Evolutionary conservation across 2,888 invertebrate species (phyloP), one percentile per base, ranked within the genome.

Genomic region (Drosophila pseudotakahashii): DNA sequence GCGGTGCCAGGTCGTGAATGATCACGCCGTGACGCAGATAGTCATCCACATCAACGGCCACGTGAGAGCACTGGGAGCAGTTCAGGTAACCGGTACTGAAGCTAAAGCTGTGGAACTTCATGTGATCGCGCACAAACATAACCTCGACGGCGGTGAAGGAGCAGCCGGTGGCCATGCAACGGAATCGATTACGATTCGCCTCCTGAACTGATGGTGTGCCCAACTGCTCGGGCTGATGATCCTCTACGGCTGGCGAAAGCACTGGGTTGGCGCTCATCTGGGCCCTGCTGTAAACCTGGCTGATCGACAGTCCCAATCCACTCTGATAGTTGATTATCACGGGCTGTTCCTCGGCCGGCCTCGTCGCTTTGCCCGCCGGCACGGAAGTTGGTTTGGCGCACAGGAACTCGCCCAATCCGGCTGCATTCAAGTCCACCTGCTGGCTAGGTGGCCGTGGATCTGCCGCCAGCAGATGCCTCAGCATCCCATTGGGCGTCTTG

Each of bases 91-190:
- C 89, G 3, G 72, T 79, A 0, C 74, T 73, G 11, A 88, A 85
- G 48, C 81, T 77, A 11, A 71, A 84, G 13, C 78, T 64, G 52
- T 91, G 91, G 47, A 85, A 82, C 16, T 73, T 73, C 60, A 91
- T 74, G 73, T 91, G 91, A 61, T 90, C 84, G n/a, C 79, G 77
- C 69, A 91, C 90, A 1, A 84, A 75, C 26, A 90, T 73, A 6
- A 87, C 81, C 5, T 89, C 81, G 45, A 75, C 73, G 6, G 84
- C 63, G 23, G 77, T 78, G 67, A 76, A 90, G 42, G 77, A 79
- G n/a, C 90, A 90, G 41, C 75, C 77, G 36, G 37, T 23, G 3
- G 81, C 89, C 87, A 86, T 89, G 60, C 90, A 90, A 23, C 80
- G 88, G 14, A 88, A 90, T 3, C 82, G 79, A 34, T 81, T 81